A percentile compares a stretch with the other conserved stretches of the same genome.
These are phyloP conservation scores for Erynnis tages DNA, from an alignment of 2,888 invertebrate species.

Conservation along the genomic window DNA sequence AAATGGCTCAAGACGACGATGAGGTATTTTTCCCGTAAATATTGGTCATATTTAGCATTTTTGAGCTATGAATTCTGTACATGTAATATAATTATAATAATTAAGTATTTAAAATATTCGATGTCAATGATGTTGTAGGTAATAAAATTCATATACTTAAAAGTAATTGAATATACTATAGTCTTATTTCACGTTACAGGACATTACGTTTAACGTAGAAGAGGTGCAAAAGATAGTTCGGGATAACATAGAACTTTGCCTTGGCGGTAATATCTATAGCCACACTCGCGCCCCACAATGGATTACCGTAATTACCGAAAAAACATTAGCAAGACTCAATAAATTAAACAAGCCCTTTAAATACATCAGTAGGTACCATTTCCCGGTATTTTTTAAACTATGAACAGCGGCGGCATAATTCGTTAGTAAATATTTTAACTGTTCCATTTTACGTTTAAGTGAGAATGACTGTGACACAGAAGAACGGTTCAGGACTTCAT, in stretches of 20 bases:
- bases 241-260: conserved; percentile 87
- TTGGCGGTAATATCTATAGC: conserved; percentile 87
- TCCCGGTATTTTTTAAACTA: too few species aligned
- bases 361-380: conserved; percentile 75
- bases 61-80: too few species aligned
- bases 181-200: conserved; percentile 41
- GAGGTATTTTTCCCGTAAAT: too few species aligned
- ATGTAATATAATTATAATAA: too few species aligned
- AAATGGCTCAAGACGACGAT: too few species aligned
- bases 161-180: background rate
- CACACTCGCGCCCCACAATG: conserved; percentile 76
- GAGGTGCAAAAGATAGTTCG: conserved; percentile 88
- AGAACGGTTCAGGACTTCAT: conserved; percentile 91
- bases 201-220: conserved; percentile 84
- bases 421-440: background rate
- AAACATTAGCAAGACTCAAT: conserved; percentile 86
- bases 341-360: conserved; percentile 91
- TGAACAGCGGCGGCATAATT: too few species aligned
- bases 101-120: too few species aligned
- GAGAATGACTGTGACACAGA: conserved; percentile 91
- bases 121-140: too few species aligned
- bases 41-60: too few species aligned
- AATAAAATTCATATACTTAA: too few species aligned
- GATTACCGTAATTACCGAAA: conserved; percentile 89
- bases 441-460: conserved; percentile 68